Percentiles rank a stretch among this genome's conserved stretches.
Evolutionary conservation across 2,888 invertebrate genomes (phyloP).

Genomic region (Phortica magna): DNA sequence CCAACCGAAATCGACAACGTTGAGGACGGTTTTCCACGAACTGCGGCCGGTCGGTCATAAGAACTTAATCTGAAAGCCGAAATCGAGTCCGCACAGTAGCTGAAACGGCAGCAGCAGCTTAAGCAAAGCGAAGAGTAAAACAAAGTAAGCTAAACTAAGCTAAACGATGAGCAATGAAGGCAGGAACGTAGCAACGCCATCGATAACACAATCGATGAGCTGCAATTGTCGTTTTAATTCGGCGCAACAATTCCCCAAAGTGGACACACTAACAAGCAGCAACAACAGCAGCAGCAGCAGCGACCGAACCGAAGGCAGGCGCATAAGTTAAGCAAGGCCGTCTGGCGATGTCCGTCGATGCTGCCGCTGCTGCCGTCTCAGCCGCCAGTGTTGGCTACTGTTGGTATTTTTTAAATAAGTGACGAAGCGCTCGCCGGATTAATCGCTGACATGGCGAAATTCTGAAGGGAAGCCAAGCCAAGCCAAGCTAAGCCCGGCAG

Average conservation of each 20-base stretch:
- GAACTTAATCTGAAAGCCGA: constrained; percentile 68
- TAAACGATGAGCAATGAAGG: constrained; percentile 1
- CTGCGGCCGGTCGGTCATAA: constrained; percentile 58
- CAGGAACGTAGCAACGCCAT: constrained; percentile 65
- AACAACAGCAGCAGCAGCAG: neutral
- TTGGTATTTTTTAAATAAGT: constrained; percentile 56
- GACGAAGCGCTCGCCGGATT: constrained; percentile 76
- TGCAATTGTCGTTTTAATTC: constrained; percentile 52
- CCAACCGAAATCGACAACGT: constrained; percentile 39
- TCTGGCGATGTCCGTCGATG: neutral
- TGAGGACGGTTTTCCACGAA: constrained; percentile 64
- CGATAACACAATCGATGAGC: constrained; percentile 74
- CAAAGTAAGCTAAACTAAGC: neutral
- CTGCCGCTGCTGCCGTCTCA: neutral
- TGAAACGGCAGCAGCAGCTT: neutral
- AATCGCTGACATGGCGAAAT: constrained; percentile 76
- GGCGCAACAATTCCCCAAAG: constrained; percentile 43
- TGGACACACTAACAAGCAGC: constrained; percentile 23
- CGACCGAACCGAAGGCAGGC: neutral
- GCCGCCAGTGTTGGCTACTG: constrained; percentile 8
- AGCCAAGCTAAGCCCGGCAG: constrained; percentile 9
- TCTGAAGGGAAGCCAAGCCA: constrained; percentile 17
- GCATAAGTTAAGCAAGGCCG: constrained; percentile 25
- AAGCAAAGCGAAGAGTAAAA: neutral
- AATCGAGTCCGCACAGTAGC: constrained; percentile 21